phyloP scores from a whole-genome alignment of 2,113 vertebrate species.

The Clarias gariepinus region DNA sequence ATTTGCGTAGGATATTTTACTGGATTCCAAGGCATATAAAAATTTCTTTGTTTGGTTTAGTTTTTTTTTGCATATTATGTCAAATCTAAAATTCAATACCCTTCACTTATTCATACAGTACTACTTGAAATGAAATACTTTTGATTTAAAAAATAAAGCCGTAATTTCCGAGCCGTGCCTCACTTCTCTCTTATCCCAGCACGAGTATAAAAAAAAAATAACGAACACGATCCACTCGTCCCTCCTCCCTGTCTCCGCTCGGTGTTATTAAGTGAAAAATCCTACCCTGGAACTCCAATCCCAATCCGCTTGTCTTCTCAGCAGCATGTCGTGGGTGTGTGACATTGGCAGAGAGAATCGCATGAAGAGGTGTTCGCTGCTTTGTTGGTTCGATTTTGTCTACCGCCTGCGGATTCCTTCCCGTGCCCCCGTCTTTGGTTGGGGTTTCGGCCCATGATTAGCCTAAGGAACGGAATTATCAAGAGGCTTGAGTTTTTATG shows the following conservation, averaged over 20 bases:
- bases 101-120: neutral
- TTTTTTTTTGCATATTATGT: too few species aligned
- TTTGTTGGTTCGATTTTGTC: conserved; percentile 40
- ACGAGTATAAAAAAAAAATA: neutral
- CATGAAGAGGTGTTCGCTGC: conserved; percentile 21
- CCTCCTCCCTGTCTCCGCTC: neutral
- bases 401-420: conserved; percentile 23
- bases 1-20: neutral
- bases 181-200: neutral
- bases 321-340: conserved; percentile 33
- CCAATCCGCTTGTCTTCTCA: conserved; percentile 7
- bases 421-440: conserved; percentile 7
- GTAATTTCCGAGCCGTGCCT: neutral
- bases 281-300: neutral
- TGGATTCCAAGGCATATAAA: neutral
- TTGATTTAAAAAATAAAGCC: neutral
- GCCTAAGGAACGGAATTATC: conserved; percentile 33
- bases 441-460: conserved; percentile 25
- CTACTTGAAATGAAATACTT: neutral
- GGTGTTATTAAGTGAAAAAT: neutral
- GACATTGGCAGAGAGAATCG: conserved; percentile 34
- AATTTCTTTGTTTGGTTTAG: too few species aligned
- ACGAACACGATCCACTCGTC: too few species aligned
- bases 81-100: neutral
- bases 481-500: conserved; percentile 23